Conservation (phyloP, 2,797 vertebrate species). For the Malurus splendens region DNA sequence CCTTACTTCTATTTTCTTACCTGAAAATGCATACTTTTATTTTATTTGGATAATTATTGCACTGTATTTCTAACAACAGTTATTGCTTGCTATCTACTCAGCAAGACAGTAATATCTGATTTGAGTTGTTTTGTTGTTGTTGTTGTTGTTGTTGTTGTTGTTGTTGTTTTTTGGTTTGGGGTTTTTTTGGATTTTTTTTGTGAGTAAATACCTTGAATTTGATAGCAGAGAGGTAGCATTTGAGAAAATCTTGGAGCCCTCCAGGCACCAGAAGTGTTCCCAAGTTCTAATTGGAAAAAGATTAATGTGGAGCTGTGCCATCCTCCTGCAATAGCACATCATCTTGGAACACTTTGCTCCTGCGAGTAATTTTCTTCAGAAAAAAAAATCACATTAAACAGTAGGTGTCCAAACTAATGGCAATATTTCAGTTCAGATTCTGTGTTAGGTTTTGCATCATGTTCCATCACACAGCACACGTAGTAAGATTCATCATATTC, state of each 20-base stretch:
- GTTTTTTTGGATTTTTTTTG: background rate
- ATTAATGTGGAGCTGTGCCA: slow-evolving; percentile 59
- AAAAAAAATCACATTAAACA: slow-evolving; percentile 53
- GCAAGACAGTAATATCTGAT: background rate
- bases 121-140: background rate
- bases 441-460: slow-evolving; percentile 62
- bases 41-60: background rate
- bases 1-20: background rate
- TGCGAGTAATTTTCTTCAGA: slow-evolving; percentile 55
- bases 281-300: slow-evolving; percentile 68
- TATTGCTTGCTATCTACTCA: background rate
- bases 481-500: slow-evolving; percentile 64
- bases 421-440: slow-evolving; percentile 62
- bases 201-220: background rate
- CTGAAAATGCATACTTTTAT: background rate
- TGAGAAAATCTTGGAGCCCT: slow-evolving; percentile 5
- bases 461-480: slow-evolving; percentile 61
- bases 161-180: too few relatives aligned
- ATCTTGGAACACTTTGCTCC: slow-evolving; percentile 42
- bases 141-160: too few relatives aligned
- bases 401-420: slow-evolving; percentile 55
- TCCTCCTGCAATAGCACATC: slow-evolving; percentile 46
- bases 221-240: background rate
- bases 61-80: background rate
- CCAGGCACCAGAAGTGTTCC: slow-evolving; percentile 1